These are phyloP conservation scores for Leptinotarsa juncta DNA, from an alignment of 2,888 invertebrate species.

Conservation along the genomic window DNA sequence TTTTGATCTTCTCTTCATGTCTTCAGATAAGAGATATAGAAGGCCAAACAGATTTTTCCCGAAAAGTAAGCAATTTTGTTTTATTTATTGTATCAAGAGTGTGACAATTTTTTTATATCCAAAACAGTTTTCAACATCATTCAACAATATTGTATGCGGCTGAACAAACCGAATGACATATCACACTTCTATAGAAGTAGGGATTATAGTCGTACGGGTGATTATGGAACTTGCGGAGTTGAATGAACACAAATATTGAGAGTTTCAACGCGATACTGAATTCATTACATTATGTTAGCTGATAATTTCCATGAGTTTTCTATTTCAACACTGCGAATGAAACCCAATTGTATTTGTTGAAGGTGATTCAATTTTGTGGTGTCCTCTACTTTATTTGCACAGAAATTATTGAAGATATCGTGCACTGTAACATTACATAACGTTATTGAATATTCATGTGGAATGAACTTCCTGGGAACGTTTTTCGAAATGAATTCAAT, in stretches of 20 bases:
- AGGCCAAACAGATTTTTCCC: too few relatives aligned
- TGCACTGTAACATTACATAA: too few relatives aligned
- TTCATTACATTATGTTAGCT: neutral
- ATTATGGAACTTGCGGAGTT: neutral
- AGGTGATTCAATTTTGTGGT: neutral
- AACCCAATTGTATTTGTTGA: neutral
- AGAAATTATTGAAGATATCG: too few relatives aligned
- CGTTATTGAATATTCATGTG: too few relatives aligned
- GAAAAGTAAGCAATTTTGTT: too few relatives aligned
- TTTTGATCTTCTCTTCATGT: too few relatives aligned
- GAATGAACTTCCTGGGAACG: too few relatives aligned
- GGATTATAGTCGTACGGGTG: neutral
- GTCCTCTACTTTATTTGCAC: neutral
- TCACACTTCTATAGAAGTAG: neutral
- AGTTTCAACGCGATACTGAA: neutral
- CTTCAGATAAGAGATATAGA: too few relatives aligned
- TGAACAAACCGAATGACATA: neutral
- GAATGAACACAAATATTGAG: neutral
- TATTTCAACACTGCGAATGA: slow-evolving; percentile 1
- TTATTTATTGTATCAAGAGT: too few relatives aligned
- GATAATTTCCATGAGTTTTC: neutral
- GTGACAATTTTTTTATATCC: too few relatives aligned
- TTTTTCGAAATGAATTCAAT: too few relatives aligned
- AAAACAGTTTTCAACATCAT: neutral
- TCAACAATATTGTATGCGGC: neutral